Evolutionary conservation across 2,113 vertebrate species (phyloP), one percentile per base, ranked within the genome.

Genomic region (Oxyruncus cristatus): DNA sequence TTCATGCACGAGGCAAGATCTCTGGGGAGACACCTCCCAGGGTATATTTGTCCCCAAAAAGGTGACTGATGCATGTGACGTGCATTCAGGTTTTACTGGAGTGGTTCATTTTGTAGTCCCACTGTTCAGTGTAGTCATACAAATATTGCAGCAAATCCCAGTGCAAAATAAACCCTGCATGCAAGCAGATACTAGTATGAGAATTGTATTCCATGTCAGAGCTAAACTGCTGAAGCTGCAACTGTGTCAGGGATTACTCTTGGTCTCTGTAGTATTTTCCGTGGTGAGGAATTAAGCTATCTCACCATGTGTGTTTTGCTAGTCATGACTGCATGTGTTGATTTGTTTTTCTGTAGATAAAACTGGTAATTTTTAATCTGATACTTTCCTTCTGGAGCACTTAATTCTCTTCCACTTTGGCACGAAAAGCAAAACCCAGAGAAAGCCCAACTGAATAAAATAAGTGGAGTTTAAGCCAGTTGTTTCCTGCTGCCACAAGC

Each of bases 401-500:
- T 83, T 85, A 61, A 73, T 85, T 83, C 41, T 80, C 15, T 35
- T 85, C 75, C n/a, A 70, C 2, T 1, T 55, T 14, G 4, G 50
- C 61, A 82, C 42, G 66, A 66, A 92, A 85, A 89, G 32, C 70
- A 82, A 72, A 75, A 9, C 22, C 20, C 28, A 61, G 71, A 90
- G 71, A 76, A 73, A 85, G 44, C 33, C 30, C 9, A 10, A 9
- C 32, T 65, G 55, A 88, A n/a, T 96, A 80, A 93, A 96, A 92
- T 0, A 3, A 88, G 50, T 0, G 0, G 46, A 88, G 89, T 74
- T 79, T 83, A 63, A 90, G 81, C 92, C 89, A 96, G 59, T 88
- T 85, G 92, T 89, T 94, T 96, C 85, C 75, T 93, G 89, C 95
- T 96, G 63, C 81, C 75, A 90, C 92, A 94, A 94, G 92, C 71